Evolutionary conservation across 1,140 invertebrate genomes (phyloP), one percentile per base, ranked within the genome.

Genomic region (Drosophila mauritiana): DNA sequence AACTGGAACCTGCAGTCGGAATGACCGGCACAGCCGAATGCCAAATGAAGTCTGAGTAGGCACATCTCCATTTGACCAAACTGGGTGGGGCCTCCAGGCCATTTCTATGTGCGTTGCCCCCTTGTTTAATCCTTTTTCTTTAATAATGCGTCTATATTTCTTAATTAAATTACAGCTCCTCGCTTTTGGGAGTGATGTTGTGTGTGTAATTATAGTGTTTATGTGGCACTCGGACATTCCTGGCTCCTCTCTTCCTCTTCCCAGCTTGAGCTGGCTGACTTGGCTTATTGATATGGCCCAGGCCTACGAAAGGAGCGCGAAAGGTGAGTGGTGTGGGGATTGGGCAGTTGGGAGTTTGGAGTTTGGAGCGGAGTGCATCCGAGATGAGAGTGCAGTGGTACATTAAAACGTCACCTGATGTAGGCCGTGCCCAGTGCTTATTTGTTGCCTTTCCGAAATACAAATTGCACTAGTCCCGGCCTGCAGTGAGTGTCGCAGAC

Each of bases 381-480:
- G 10, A 36, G 59, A 45, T 65, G 59, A 53, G 64, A 65, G 79
- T 83, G 64, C 68, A 55, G 73, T 80, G 75, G 39, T 69, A 48
- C 84, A 84, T 88, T 90, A 89, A 88, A 88, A 89, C 80, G 91
- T 92, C 89, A 92, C 86, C 82, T 81, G 81, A 80, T 90, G 91
- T 92, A 92, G 91, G 91, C 75, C 82, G 91, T 91, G 91, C 76
- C 89, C 81, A 69, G 91, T 92, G 91, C 85, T 82, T 90, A 82
- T 84, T 91, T 92, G 86, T 91, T 84, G 58, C 70, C 80, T 53
- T 86, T 80, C 77, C 45, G 65, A 73, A 73, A 80, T 78, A 78
- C 91, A 92, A 77, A 92, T 92, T 92, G 91, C 91, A 92, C 91
- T 91, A 91, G 91, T 92, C 91, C 91, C 91, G 91, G 91, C 91